These are phyloP conservation scores for Neosilurus mollespiculum DNA, from an alignment of 2,797 vertebrate species.

Conservation along the genomic window DNA sequence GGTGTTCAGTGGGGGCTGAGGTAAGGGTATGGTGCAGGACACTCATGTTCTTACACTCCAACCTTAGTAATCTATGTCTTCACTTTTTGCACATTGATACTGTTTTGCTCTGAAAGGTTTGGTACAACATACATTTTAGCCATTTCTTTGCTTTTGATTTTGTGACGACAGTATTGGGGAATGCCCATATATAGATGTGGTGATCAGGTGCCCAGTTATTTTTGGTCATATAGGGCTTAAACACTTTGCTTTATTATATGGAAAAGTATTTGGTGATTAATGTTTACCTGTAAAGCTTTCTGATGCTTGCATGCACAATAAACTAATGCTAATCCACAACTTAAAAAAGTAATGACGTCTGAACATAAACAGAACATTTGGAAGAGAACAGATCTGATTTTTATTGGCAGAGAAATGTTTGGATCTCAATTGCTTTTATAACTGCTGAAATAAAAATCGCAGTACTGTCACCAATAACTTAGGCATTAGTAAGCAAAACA, in stretches of 20 bases:
- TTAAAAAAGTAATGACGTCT: constrained; percentile 2
- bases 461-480: constrained; percentile 2
- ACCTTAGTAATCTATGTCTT: background rate
- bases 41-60: background rate
- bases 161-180: background rate
- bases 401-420: background rate
- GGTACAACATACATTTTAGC: background rate
- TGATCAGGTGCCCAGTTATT: too few relatives aligned
- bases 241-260: background rate
- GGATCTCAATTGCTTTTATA: background rate
- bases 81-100: background rate
- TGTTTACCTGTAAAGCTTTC: background rate
- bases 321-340: background rate
- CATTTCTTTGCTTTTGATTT: background rate
- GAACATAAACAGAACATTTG: background rate
- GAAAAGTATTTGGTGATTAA: background rate
- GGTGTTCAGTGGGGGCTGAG: background rate
- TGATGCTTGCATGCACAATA: background rate
- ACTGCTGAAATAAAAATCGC: background rate
- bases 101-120: background rate
- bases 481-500: background rate
- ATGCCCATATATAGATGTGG: background rate
- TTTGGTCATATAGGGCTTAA: background rate
- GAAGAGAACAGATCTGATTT: background rate
- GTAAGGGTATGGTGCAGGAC: background rate